These are phyloP conservation scores for Cryptoleucopteryx plumbea DNA, from an alignment of 2,113 vertebrate genomes.

Conservation along the genomic window DNA sequence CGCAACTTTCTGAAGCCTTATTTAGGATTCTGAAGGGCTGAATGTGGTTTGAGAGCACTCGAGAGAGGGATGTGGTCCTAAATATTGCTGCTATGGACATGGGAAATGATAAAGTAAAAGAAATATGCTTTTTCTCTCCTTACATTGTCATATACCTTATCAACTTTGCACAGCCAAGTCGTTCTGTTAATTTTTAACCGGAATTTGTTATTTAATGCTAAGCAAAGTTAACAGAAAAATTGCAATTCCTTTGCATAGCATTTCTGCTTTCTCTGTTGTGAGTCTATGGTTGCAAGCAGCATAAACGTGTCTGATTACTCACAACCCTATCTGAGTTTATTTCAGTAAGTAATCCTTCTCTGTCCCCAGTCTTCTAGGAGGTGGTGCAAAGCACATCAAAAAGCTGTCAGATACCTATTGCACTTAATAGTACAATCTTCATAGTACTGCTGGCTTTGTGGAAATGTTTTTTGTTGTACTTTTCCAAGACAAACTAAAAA, in stretches of 20 bases:
- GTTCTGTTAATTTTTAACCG: neutral
- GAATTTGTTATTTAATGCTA: neutral
- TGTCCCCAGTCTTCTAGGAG: neutral
- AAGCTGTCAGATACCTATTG: neutral
- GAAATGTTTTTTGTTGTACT: neutral
- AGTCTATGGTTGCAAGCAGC: neutral
- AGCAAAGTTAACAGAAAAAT: neutral
- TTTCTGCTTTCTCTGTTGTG: neutral
- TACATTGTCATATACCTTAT: rapidly evolving
- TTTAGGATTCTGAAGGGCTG: neutral
- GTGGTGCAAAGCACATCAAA: neutral
- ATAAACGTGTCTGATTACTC: neutral
- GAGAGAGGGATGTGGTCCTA: neutral
- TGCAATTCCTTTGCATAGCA: neutral
- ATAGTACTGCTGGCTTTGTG: neutral
- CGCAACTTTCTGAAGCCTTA: rapidly evolving
- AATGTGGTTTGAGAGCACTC: neutral
- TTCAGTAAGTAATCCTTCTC: neutral
- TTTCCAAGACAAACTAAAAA: neutral
- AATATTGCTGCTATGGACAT: neutral
- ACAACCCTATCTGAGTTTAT: neutral
- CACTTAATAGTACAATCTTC: neutral
- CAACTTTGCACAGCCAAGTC: neutral
- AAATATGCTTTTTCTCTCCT: neutral
- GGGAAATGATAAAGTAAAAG: neutral